Evolutionary conservation across 2,113 vertebrate species (phyloP).

Genomic region (Amphiprion ocellaris): DNA sequence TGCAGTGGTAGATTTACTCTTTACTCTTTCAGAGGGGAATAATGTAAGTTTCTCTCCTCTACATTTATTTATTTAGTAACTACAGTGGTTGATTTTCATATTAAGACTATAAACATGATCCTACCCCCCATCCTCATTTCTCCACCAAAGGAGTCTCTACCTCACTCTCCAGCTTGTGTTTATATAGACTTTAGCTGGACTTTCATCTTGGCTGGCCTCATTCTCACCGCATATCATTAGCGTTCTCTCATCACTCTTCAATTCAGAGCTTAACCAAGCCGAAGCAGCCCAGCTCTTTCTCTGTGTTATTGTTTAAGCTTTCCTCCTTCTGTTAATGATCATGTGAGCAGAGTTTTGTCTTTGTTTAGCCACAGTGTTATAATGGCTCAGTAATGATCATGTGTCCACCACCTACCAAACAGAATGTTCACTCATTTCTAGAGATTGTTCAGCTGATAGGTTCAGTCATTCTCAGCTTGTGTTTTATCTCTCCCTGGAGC

Average conservation of each 20-base stretch:
- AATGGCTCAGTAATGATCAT: constrained; percentile 29
- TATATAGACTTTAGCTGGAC: constrained; percentile 49
- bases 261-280: constrained; percentile 37
- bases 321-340: neutral
- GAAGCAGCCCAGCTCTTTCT: constrained; percentile 5
- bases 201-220: constrained; percentile 58
- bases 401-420: neutral
- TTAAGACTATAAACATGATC: neutral
- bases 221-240: constrained; percentile 75
- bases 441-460: constrained; percentile 32
- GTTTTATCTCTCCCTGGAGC: constrained; percentile 43
- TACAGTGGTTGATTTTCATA: neutral
- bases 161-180: constrained; percentile 32
- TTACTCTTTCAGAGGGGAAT: neutral
- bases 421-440: constrained; percentile 34
- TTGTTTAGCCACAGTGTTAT: constrained; percentile 9
- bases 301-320: constrained; percentile 34
- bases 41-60: neutral
- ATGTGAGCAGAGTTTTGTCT: neutral
- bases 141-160: neutral
- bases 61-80: neutral
- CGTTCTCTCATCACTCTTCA: constrained; percentile 61
- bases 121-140: neutral
- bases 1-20: neutral
- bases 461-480: constrained; percentile 32